Evolutionary conservation across 1,140 invertebrate species (phyloP).

Genomic region (Plutomurus gul): DNA sequence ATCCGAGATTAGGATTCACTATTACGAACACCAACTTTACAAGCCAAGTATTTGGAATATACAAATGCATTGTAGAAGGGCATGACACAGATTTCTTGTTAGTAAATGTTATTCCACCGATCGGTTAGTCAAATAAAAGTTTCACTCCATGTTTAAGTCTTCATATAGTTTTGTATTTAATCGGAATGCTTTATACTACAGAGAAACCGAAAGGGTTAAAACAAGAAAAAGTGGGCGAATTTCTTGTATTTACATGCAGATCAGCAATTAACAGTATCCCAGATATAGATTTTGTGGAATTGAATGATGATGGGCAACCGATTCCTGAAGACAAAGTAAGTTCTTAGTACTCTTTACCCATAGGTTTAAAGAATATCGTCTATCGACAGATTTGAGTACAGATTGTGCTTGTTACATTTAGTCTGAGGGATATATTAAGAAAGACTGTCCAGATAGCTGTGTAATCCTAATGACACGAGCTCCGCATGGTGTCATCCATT

Average conservation of each 20-base stretch:
- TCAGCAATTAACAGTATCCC: background rate
- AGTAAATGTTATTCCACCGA: slow-evolving; percentile 20
- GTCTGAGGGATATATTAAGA: slow-evolving; percentile 13
- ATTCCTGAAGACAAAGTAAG: background rate
- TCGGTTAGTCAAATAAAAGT: background rate
- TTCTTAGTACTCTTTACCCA: background rate
- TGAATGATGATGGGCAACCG: background rate
- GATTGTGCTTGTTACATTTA: background rate
- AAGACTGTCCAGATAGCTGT: slow-evolving; percentile 22
- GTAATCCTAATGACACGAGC: slow-evolving; percentile 30
- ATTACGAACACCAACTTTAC: background rate
- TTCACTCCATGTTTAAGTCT: background rate
- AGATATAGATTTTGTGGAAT: slow-evolving; percentile 16
- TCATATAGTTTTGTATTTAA: background rate
- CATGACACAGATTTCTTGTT: background rate
- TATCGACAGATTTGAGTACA: background rate
- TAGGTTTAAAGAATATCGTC: background rate
- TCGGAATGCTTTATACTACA: background rate
- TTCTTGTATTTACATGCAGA: slow-evolving; percentile 33
- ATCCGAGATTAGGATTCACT: slow-evolving; percentile 31
- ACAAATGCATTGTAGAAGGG: slow-evolving; percentile 31
- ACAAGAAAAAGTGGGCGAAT: slow-evolving; percentile 39
- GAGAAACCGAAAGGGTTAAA: slow-evolving; percentile 17
- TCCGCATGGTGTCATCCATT: background rate
- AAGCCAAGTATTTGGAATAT: background rate